These are phyloP conservation scores for Naja naja DNA, from an alignment of 2,113 vertebrate genomes.

Conservation along the genomic window DNA sequence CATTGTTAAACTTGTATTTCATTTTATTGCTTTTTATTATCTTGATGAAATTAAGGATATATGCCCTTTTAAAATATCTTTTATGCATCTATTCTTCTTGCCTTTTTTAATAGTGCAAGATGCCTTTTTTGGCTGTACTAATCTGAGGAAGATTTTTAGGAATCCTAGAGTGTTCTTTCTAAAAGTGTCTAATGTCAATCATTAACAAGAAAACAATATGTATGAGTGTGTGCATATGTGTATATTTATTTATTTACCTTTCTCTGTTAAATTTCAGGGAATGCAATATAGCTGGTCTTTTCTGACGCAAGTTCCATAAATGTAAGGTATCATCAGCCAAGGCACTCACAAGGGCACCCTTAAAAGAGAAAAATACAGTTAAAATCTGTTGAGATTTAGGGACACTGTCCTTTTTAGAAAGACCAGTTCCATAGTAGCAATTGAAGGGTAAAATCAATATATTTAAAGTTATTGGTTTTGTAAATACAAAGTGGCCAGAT, in stretches of 20 bases:
- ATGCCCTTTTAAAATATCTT: not conserved
- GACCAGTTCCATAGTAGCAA: not conserved
- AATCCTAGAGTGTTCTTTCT: too few species aligned
- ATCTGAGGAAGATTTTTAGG: not conserved
- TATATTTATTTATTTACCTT: conserved; percentile 74
- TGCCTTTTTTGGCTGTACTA: not conserved
- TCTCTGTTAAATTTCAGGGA: conserved; percentile 98
- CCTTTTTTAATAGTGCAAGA: not conserved
- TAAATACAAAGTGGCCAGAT: not conserved
- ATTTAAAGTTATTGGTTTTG: not conserved
- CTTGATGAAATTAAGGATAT: not conserved
- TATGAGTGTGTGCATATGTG: not conserved
- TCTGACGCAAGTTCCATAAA: conserved; percentile 98
- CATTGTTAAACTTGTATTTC: not conserved
- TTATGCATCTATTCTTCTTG: not conserved
- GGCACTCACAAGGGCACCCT: conserved; percentile 98
- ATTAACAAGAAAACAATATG: not conserved
- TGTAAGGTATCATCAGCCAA: conserved; percentile 98
- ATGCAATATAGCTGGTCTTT: conserved; percentile 95
- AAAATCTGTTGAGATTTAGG: not conserved
- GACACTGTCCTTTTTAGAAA: not conserved
- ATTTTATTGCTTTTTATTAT: not conserved
- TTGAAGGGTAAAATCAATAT: not conserved
- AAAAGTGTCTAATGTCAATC: not conserved
- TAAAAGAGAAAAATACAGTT: conserved; percentile 33